Percentiles rank a stretch among this genome's conserved stretches.
phyloP scores from a whole-genome alignment of 2,888 invertebrate species.

The Perdita meconis region DNA sequence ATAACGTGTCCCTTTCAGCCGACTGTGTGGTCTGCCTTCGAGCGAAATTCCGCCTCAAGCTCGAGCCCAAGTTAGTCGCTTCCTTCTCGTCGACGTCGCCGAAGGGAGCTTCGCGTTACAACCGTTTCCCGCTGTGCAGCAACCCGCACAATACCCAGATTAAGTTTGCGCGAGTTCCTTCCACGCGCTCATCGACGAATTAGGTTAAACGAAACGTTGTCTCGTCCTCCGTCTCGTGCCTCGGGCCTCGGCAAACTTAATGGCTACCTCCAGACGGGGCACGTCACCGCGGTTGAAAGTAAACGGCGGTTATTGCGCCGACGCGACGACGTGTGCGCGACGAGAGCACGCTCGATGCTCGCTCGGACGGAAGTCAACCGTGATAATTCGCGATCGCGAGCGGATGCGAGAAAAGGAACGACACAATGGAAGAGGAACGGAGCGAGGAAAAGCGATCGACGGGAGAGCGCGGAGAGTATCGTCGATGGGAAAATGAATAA shows the following conservation, averaged over 20 bases:
- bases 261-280: not conserved
- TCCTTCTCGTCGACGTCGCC: constrained; percentile 15
- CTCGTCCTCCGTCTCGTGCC: not conserved
- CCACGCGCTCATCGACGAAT: not conserved
- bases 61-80: constrained; percentile 29
- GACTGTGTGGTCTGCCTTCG: constrained; percentile 41
- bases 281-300: not conserved
- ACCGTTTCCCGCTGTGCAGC: not conserved
- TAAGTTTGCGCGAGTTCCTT: constrained; percentile 15
- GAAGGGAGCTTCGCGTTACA: not conserved
- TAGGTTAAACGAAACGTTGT: constrained; percentile 3
- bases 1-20: constrained; percentile 13
- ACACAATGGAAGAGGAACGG: not conserved
- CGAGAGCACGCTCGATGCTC: no score
- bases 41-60: constrained; percentile 27
- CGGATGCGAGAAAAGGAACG: constrained; percentile 10
- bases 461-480: not conserved
- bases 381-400: constrained; percentile 2
- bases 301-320: not conserved
- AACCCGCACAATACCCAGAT: not conserved
- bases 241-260: not conserved
- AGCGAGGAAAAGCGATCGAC: not conserved
- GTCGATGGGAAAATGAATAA: constrained; percentile 2
- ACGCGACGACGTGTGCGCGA: not conserved
- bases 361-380: no score